These are phyloP conservation scores for Pollenia labialis DNA, from an alignment of 2,888 invertebrate species.

Conservation along the genomic window DNA sequence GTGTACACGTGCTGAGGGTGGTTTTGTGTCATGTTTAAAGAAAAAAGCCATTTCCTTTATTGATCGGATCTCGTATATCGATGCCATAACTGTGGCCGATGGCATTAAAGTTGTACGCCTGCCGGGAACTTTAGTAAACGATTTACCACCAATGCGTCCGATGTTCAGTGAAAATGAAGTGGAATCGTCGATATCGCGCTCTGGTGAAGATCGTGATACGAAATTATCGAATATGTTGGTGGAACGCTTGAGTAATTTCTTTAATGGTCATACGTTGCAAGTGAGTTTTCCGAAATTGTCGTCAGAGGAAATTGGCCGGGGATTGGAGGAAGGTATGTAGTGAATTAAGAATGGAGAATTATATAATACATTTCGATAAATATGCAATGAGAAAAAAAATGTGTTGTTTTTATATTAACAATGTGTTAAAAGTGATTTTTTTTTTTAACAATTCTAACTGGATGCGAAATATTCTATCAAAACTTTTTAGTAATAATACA, in stretches of 20 bases:
- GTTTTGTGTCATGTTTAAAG: slow-evolving; percentile 90
- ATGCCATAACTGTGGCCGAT: slow-evolving; percentile 87
- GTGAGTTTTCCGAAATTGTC: slow-evolving; percentile 90
- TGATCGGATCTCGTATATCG: slow-evolving; percentile 90
- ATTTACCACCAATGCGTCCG: slow-evolving; percentile 80
- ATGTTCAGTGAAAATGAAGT: slow-evolving; percentile 88
- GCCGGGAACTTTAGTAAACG: slow-evolving; percentile 79
- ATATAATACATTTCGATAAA: neutral
- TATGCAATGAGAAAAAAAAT: too few relatives aligned
- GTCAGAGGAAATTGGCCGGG: slow-evolving; percentile 88
- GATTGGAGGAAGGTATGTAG: slow-evolving; percentile 89
- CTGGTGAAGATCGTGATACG: slow-evolving; percentile 88
- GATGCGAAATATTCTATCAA: too few relatives aligned
- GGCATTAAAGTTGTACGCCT: slow-evolving; percentile 88
- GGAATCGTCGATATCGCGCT: slow-evolving; percentile 87
- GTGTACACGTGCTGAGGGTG: slow-evolving; percentile 88
- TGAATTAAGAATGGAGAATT: neutral
- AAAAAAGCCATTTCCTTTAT: slow-evolving; percentile 92
- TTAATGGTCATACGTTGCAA: slow-evolving; percentile 91
- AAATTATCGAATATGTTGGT: slow-evolving; percentile 88
- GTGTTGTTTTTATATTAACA: too few relatives aligned
- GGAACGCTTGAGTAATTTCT: slow-evolving; percentile 89
- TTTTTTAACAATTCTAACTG: too few relatives aligned
- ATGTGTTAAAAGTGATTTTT: too few relatives aligned
- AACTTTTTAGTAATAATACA: too few relatives aligned